Evolutionary conservation across 2,797 vertebrate species (phyloP).

Genomic region (Neosilurus mollespiculum): DNA sequence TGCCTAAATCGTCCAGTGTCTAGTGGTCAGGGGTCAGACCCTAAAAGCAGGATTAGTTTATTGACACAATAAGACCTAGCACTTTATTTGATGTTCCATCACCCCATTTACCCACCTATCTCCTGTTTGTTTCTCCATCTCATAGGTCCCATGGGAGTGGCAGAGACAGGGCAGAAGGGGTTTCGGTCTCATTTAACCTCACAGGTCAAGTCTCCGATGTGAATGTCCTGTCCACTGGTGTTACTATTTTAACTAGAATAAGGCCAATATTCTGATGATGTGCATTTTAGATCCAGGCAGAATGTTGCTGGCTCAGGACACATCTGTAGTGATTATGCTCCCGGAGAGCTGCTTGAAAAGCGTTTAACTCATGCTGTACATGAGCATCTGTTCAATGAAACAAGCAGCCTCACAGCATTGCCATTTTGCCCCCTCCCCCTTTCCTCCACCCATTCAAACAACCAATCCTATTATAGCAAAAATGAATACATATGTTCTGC

Average conservation of each 20-base stretch:
- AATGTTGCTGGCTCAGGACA: constrained; percentile 45
- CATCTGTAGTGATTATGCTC: constrained; percentile 55
- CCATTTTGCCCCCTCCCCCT: neutral
- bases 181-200: constrained; percentile 36
- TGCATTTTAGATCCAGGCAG: constrained; percentile 39
- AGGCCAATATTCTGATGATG: constrained; percentile 32
- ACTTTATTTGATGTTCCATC: constrained; percentile 78
- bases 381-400: constrained; percentile 51
- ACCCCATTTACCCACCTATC: constrained; percentile 66
- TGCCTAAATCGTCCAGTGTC: constrained; percentile 63
- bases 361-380: constrained; percentile 49
- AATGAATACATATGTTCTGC: constrained; percentile 41
- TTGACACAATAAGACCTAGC: constrained; percentile 80
- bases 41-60: constrained; percentile 81
- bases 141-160: constrained; percentile 67
- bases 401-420: constrained; percentile 45
- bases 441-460: constrained; percentile 14
- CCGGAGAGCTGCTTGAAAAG: constrained; percentile 54
- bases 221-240: constrained; percentile 9
- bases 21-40: constrained; percentile 67
- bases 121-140: constrained; percentile 66
- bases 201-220: constrained; percentile 5
- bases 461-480: constrained; percentile 20
- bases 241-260: constrained; percentile 24
- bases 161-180: constrained; percentile 7